Percentiles rank a stretch among this genome's conserved stretches.
phyloP scores from a whole-genome alignment of 1,140 invertebrate species.

The Andricus grossulariae region DNA sequence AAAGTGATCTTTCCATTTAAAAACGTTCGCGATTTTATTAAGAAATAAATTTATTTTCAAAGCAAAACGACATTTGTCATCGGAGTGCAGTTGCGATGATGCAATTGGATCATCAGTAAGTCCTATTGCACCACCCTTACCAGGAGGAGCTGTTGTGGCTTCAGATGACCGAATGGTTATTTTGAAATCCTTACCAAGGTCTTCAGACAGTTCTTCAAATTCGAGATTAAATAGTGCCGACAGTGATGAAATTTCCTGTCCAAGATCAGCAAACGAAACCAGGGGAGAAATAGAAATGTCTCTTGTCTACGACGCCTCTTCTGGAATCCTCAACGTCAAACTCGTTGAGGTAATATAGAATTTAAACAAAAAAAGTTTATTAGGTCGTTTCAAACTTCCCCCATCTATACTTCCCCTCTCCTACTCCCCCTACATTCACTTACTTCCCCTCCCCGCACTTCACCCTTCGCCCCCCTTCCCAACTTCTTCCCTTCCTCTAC shows the following conservation, averaged over 20 bases:
- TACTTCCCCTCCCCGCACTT: too few species aligned
- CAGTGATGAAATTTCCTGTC: slow-evolving; percentile 51
- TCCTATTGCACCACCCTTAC: slow-evolving; percentile 62
- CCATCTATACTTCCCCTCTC: too few species aligned
- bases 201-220: slow-evolving; percentile 20
- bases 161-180: slow-evolving; percentile 77
- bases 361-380: too few species aligned
- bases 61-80: slow-evolving; percentile 46
- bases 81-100: slow-evolving; percentile 61
- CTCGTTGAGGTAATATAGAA: slow-evolving; percentile 71
- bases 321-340: slow-evolving; percentile 75
- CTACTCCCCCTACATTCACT: too few species aligned
- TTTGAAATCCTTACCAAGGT: slow-evolving; percentile 62
- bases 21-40: not conserved
- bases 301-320: slow-evolving; percentile 73
- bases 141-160: slow-evolving; percentile 61
- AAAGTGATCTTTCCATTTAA: too few species aligned
- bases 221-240: slow-evolving; percentile 37
- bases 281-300: slow-evolving; percentile 75
- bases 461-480: too few species aligned
- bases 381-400: too few species aligned
- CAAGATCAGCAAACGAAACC: slow-evolving; percentile 64
- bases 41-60: not conserved
- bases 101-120: slow-evolving; percentile 54
- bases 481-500: too few species aligned